Base-by-base conservation (phyloP, 2,797 vertebrate species). In the Morelia viridis region DNA sequence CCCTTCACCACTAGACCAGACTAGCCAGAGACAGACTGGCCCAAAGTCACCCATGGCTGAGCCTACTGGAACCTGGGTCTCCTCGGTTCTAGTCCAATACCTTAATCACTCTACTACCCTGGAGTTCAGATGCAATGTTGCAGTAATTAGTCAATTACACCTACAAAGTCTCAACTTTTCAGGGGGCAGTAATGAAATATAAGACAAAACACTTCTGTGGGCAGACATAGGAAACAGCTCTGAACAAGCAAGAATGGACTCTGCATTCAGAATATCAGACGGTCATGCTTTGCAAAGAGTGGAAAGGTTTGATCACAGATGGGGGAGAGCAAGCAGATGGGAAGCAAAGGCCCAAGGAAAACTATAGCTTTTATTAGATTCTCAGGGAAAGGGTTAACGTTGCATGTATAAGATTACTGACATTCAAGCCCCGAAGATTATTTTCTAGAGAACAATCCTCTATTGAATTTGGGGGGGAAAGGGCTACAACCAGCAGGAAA, bases 401-500 rank as follows among this genome's bases (percentile, higher is more conserved):
- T 31, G 57, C 19, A 31, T 26, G 41, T 62, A 26, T 24, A 86
- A 71, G 10, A 87, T 19, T 31, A 87, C 46, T 91, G 84, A 87
- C 89, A 90, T 71, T 83, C 64, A 89, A 76, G 9, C 84, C 50
- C 31, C 5, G 26, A 31, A 58, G 65, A 76, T 85, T 89, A 76
- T 89, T 86, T n/a, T 26, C 58, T 50, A 22, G 50, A 86, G 65
- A 91, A 80, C 65, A 87, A 64, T 83, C 35, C 50, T 83, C 83
- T 64, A 89, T 28, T 90, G 90, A 56, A n/a, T 28, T 17, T n/a
- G 71, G 91, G 84, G n/a, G 28, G 28, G 15, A 85, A 2, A 71
- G 50, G 62, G 88, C 62, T 50, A 9, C 15, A 71, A 80, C 26
- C 22, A 26, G 26, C 91, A 87, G 84, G 88, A 90, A 92, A 86